Percentiles rank a stretch among this genome's conserved stretches.
These are phyloP conservation scores for Eupithecia insigniata DNA, from an alignment of 2,888 invertebrate genomes.

Conservation along the genomic window DNA sequence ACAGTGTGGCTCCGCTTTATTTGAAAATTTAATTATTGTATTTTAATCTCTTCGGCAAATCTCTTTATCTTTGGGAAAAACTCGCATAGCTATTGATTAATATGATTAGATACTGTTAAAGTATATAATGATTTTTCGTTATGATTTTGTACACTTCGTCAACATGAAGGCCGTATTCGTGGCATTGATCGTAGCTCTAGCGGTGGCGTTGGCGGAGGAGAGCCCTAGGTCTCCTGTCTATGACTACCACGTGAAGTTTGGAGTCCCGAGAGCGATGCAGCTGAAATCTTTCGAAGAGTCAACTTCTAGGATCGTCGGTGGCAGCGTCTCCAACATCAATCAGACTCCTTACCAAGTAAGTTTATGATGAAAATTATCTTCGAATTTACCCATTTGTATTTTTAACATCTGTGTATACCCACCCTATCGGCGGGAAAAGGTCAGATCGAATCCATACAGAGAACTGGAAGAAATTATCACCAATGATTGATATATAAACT, in stretches of 20 bases:
- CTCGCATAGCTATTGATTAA: not conserved
- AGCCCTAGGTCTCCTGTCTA: conserved; percentile 47
- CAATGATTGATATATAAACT: too few species aligned
- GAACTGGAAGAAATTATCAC: not conserved
- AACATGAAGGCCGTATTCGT: conserved; percentile 50
- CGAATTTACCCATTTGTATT: not conserved
- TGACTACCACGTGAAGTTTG: conserved; percentile 59
- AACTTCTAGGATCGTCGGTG: conserved; percentile 59
- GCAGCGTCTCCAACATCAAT: conserved; percentile 52
- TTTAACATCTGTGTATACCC: not conserved
- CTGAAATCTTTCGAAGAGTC: conserved; percentile 54
- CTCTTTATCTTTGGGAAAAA: not conserved
- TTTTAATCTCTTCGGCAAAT: conserved; percentile 1
- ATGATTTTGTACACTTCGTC: conserved; percentile 5
- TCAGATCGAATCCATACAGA: not conserved
- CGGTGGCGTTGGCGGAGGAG: conserved; percentile 48
- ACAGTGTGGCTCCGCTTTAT: not conserved
- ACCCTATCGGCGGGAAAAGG: not conserved
- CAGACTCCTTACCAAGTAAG: conserved; percentile 65
- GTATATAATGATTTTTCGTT: not conserved
- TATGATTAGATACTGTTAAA: conserved; percentile 9
- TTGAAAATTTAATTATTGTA: not conserved
- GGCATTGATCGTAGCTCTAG: conserved; percentile 48
- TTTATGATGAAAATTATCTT: not conserved
- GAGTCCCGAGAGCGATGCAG: conserved; percentile 57